A percentile compares a stretch with the other conserved stretches of the same genome.
phyloP scores from a whole-genome alignment of 1,140 invertebrate species.

The Neelides sp. region DNA sequence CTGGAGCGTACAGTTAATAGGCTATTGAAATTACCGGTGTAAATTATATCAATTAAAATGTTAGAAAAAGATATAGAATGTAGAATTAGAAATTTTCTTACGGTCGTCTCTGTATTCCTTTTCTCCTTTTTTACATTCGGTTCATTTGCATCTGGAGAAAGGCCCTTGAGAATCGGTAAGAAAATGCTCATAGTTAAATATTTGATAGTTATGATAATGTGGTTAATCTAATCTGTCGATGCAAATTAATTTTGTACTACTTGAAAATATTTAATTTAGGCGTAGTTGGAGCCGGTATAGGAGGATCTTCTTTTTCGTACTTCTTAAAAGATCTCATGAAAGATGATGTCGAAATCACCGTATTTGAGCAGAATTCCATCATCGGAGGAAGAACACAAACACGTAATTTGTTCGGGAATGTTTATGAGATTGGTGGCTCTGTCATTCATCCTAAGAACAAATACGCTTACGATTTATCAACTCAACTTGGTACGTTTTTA shows the following conservation, averaged over 20 bases:
- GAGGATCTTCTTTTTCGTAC: conserved; percentile 47
- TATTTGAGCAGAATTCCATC: conserved; percentile 42
- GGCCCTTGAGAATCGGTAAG: not conserved
- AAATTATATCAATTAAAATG: no score
- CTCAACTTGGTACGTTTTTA: conserved; percentile 39
- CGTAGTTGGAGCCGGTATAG: conserved; percentile 51
- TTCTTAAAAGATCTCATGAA: conserved; percentile 44
- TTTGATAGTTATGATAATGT: not conserved
- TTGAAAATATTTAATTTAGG: no score
- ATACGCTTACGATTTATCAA: conserved; percentile 46
- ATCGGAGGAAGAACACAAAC: conserved; percentile 48
- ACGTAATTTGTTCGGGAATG: conserved; percentile 37
- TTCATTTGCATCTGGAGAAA: no score
- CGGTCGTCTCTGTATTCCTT: no score
- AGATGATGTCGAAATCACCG: conserved; percentile 38
- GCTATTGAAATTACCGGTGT: no score
- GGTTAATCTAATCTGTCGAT: no score
- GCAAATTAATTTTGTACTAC: not conserved
- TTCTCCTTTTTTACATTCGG: no score
- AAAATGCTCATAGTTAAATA: not conserved
- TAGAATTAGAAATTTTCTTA: no score
- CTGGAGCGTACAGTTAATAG: no score
- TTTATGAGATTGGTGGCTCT: conserved; percentile 48
- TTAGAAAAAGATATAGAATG: no score
- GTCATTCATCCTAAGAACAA: conserved; percentile 48